These are phyloP conservation scores for Phyllostomus hastatus DNA, from an alignment of 2,113 vertebrate species.

Conservation along the genomic window DNA sequence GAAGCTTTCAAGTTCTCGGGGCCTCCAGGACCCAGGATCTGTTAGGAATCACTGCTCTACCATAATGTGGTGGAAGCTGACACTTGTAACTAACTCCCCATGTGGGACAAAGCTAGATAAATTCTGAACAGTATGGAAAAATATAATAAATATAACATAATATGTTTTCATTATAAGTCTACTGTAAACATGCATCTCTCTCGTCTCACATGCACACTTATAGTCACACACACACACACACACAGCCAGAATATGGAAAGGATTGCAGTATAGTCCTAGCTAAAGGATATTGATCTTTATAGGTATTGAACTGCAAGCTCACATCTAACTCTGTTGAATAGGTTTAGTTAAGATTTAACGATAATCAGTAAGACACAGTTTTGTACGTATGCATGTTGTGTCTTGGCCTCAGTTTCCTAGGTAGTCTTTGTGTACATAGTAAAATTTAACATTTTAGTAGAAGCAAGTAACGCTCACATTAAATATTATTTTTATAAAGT, in stretches of 20 bases:
- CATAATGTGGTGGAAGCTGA: not conserved
- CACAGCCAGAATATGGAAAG: not conserved
- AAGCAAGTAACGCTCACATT: not conserved
- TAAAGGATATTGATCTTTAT: not conserved
- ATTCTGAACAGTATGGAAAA: not conserved
- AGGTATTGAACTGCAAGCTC: not conserved
- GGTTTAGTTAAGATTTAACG: not conserved
- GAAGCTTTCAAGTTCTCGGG: not conserved
- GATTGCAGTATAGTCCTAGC: not conserved
- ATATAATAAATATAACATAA: not conserved
- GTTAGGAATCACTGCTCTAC: not conserved
- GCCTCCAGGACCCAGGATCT: not conserved
- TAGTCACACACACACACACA: no score
- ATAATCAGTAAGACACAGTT: not conserved
- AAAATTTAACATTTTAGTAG: not conserved
- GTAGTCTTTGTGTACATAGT: not conserved
- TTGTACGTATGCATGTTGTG: not conserved
- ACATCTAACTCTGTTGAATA: not conserved
- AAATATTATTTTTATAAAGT: constrained; percentile 26
- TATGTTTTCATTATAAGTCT: not conserved
- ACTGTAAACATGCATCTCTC: not conserved
- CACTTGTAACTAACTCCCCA: not conserved
- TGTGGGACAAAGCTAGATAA: not conserved
- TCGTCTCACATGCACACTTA: fast-evolving
- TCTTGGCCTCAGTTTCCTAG: not conserved